Conservation (phyloP, 37 sponge, comb jelly and placozoan genomes). For the Oopsacas minuta region DNA sequence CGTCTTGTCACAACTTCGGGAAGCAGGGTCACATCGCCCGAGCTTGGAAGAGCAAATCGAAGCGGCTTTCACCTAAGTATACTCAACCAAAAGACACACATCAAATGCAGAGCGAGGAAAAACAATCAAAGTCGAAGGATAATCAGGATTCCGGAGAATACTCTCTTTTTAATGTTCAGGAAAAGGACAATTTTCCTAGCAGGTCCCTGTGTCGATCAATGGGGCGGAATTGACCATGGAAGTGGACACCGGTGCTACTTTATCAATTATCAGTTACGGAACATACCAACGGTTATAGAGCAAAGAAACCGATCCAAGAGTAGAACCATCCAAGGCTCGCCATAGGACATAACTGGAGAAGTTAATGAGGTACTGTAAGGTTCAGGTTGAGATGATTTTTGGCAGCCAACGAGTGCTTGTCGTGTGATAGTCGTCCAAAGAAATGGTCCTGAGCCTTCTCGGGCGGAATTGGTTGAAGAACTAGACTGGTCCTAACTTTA, state of each 20-base stretch:
- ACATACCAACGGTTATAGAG: conserved; percentile 5
- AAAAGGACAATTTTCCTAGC: neutral
- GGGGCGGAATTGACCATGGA: neutral
- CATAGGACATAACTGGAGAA: conserved; percentile 23
- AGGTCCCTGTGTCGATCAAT: neutral
- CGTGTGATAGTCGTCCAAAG: conserved; percentile 21
- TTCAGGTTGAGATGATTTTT: neutral
- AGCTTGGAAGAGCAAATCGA: neutral
- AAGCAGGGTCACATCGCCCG: neutral
- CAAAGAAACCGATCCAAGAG: neutral
- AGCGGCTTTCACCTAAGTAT: neutral
- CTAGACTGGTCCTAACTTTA: conserved; percentile 22
- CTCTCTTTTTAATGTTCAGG: neutral
- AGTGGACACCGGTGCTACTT: conserved; percentile 19
- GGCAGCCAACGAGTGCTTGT: neutral
- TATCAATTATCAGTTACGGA: conserved; percentile 4
- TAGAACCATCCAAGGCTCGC: neutral
- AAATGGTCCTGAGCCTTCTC: conserved; percentile 11
- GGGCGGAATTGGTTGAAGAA: conserved; percentile 25
- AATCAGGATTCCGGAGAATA: neutral
- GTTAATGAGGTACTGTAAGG: conserved; percentile 12
- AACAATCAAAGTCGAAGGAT: neutral
- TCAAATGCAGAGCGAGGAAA: neutral
- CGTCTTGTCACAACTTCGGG: neutral
- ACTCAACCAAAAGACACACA: neutral